Conservation (phyloP, 2,888 invertebrate genomes). For the Heliconius hortense region DNA sequence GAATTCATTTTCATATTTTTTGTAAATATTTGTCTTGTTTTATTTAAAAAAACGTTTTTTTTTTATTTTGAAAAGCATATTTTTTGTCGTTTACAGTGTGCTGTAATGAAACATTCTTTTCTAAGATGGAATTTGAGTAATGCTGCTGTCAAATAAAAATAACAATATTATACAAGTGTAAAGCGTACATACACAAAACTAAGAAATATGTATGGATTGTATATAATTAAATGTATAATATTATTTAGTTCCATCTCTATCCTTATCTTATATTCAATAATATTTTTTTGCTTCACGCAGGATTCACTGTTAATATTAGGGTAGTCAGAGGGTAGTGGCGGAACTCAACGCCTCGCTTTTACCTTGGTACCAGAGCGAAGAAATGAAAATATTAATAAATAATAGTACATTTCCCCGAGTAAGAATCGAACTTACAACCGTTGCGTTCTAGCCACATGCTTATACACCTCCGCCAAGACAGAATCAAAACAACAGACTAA, state of each 20-base stretch:
- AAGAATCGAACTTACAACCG: too few species aligned
- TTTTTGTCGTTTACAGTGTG: not conserved
- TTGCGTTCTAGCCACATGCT: too few species aligned
- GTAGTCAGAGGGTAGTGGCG: too few species aligned
- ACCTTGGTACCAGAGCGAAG: too few species aligned
- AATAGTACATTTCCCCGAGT: too few species aligned
- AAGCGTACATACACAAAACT: not conserved
- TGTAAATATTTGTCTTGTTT: not conserved
- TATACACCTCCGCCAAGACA: too few species aligned
- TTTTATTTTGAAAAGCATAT: not conserved
- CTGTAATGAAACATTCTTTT: not conserved
- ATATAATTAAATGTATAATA: not conserved
- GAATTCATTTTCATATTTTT: constrained; percentile 11
- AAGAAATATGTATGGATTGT: not conserved
- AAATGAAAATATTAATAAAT: not conserved
- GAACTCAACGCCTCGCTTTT: too few species aligned
- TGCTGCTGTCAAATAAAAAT: not conserved
- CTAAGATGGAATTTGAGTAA: not conserved
- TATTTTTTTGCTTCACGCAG: too few species aligned
- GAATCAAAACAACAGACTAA: not conserved
- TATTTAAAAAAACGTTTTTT: not conserved
- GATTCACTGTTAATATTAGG: too few species aligned
- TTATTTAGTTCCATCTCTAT: too few species aligned
- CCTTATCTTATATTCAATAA: too few species aligned
- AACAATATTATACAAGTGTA: not conserved